Evolutionary conservation across 1,140 invertebrate genomes (phyloP).

Genomic region (Zaprionus tsacasi): DNA sequence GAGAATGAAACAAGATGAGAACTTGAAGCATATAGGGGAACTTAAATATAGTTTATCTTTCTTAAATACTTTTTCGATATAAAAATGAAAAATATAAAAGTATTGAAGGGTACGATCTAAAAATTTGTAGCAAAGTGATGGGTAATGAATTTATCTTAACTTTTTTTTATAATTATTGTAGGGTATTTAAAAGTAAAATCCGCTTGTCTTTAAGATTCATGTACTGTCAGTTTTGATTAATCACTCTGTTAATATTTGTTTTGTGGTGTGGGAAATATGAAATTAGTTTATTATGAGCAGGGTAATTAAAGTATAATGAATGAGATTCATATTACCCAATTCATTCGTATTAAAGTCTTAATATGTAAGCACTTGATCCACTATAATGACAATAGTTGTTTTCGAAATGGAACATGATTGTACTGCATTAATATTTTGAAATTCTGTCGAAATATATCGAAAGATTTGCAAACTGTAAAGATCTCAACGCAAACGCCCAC

Average conservation of each 20-base stretch:
- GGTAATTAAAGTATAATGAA: constrained; percentile 6
- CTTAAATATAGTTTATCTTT: too few species aligned
- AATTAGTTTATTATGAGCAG: constrained; percentile 2
- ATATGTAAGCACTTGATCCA: neutral
- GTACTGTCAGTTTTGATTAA: constrained; percentile 4
- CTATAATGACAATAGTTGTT: neutral
- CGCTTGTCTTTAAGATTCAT: neutral
- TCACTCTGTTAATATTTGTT: neutral
- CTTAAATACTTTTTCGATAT: too few species aligned
- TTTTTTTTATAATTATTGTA: neutral
- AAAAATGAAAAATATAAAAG: too few species aligned
- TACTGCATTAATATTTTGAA: neutral
- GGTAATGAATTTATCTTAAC: neutral
- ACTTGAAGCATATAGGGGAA: neutral
- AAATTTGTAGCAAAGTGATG: too few species aligned
- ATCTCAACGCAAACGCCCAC: constrained; percentile 26
- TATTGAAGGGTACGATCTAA: too few species aligned
- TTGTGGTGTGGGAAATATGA: neutral
- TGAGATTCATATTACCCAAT: neutral
- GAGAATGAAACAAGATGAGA: neutral
- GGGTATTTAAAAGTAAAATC: neutral
- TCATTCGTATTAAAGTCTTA: neutral
- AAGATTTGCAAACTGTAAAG: constrained; percentile 43
- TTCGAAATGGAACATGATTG: neutral
- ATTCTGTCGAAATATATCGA: neutral